Evolutionary conservation across 1,140 invertebrate genomes (phyloP), one percentile per base, ranked within the genome.

Genomic region (Temnothorax curvispinosus): DNA sequence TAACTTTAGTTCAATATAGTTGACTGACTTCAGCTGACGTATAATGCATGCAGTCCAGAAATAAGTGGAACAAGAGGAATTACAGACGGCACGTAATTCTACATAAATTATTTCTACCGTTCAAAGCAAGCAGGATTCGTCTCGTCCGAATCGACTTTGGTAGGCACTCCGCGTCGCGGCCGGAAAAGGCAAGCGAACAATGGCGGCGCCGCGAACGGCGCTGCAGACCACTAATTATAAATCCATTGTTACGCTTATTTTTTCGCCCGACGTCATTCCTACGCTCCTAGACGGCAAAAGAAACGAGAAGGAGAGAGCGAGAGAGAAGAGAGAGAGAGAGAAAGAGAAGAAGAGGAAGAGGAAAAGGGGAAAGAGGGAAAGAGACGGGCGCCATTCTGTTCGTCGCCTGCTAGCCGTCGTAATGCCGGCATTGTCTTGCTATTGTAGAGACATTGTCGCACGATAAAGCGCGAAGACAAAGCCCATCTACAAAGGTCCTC

Each of bases 401-500:
- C 80, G 76, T 60, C 87, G 87, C 86, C 89, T 92, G 93, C 85
- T 89, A 87, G 89, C 91, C 92, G 90, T 90, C 88, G 93, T 94
- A 92, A 93, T 93, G 91, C 90, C 82, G 88, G 85, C 89, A 92
- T 93, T 93, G 92, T 93, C 91, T 88, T 77, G 85, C 77, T 88
- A 93, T 93, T 93, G 92, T 93, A 87, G 90, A 87, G 89, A 93
- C 92, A 94, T 93, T 93, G 93, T 93, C 89, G 91, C 92, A 91
- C 91, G 92, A 94, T 93, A 93, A 94, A 92, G 91, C 90, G 92
- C 89, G 81, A 92, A 92, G 91, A 94, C 93, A 93, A 94, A 90
- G 84, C 89, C 85, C 88, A 87, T 87, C 88, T 64, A 89, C 92
- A 91, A 92, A 93, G 93, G 92, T 92, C 89, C 87, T 90, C 87